These are phyloP conservation scores for Nyctibius bracteatus DNA, from an alignment of 2,113 vertebrate species.

Conservation along the genomic window DNA sequence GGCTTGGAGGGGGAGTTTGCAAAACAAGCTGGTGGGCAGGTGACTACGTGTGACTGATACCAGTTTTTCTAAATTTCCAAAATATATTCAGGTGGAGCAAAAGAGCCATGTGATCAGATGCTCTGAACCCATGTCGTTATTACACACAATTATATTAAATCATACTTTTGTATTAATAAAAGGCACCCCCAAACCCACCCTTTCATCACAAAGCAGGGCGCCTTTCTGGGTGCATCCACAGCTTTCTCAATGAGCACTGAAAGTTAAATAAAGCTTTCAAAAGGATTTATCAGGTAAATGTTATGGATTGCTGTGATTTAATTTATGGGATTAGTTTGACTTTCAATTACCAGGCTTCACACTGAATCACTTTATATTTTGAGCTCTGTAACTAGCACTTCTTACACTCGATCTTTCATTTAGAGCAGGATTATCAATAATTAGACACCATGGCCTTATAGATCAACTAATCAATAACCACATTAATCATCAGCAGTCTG, in stretches of 20 bases:
- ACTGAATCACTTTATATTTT: slow-evolving; percentile 79
- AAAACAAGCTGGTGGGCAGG: not conserved
- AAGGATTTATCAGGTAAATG: slow-evolving; percentile 79
- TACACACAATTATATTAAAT: not conserved
- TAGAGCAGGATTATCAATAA: slow-evolving; percentile 84
- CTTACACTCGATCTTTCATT: slow-evolving; percentile 81
- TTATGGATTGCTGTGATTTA: slow-evolving; percentile 81
- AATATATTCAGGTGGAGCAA: not conserved
- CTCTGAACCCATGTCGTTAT: not conserved
- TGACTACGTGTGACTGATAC: accelerated
- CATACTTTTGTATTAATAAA: not conserved
- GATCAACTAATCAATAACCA: slow-evolving; percentile 78
- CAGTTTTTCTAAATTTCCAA: not conserved
- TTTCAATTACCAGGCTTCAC: slow-evolving; percentile 81
- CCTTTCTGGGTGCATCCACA: not conserved
- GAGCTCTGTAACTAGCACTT: slow-evolving; percentile 73
- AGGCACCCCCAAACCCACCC: not conserved
- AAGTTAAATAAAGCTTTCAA: slow-evolving; percentile 77
- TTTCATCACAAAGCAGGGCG: not conserved
- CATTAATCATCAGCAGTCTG: slow-evolving; percentile 78
- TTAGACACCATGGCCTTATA: slow-evolving; percentile 81
- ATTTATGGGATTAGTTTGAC: slow-evolving; percentile 83
- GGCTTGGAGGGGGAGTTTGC: not conserved
- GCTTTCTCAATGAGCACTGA: slow-evolving; percentile 20
- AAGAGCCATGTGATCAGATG: not conserved